Conservation (phyloP, 1,140 invertebrate genomes). For the Dendrolimus kikuchii region DNA sequence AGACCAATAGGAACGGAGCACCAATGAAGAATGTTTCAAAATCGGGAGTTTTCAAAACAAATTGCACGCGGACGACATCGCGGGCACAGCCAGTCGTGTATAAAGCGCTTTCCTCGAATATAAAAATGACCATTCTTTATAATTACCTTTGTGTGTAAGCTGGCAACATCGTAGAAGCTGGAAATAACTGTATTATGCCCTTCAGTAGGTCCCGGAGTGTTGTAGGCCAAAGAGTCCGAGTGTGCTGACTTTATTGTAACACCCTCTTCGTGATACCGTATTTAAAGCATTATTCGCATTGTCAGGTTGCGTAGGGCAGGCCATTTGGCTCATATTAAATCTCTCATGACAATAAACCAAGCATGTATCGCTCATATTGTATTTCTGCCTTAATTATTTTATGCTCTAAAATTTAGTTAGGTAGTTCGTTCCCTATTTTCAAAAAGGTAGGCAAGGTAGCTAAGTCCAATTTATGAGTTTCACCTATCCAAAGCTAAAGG, state of each 20-base stretch:
- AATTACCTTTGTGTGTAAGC: constrained; percentile 45
- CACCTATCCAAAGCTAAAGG: too few species aligned
- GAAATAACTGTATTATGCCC: constrained; percentile 69
- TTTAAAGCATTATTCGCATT: constrained; percentile 15
- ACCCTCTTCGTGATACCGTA: constrained; percentile 11
- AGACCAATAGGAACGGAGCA: too few species aligned
- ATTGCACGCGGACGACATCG: too few species aligned
- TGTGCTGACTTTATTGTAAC: constrained; percentile 45
- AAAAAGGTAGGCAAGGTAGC: too few species aligned
- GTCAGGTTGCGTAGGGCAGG: constrained; percentile 66
- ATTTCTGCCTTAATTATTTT: background rate
- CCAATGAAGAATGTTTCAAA: too few species aligned
- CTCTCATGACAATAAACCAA: constrained; percentile 68
- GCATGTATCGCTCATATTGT: constrained; percentile 50
- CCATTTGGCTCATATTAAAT: constrained; percentile 47
- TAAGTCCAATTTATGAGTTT: too few species aligned
- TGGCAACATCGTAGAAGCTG: constrained; percentile 27
- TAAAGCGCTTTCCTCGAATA: constrained; percentile 10
- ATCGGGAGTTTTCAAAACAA: too few species aligned
- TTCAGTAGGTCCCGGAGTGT: constrained; percentile 60
- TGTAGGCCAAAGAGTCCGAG: constrained; percentile 57
- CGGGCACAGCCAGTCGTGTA: too few species aligned
- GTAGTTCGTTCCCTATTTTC: background rate
- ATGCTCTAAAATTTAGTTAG: background rate
- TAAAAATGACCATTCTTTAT: constrained; percentile 11